These are phyloP conservation scores for Lithophane ornitopus DNA, from an alignment of 2,888 invertebrate genomes.

Conservation along the genomic window DNA sequence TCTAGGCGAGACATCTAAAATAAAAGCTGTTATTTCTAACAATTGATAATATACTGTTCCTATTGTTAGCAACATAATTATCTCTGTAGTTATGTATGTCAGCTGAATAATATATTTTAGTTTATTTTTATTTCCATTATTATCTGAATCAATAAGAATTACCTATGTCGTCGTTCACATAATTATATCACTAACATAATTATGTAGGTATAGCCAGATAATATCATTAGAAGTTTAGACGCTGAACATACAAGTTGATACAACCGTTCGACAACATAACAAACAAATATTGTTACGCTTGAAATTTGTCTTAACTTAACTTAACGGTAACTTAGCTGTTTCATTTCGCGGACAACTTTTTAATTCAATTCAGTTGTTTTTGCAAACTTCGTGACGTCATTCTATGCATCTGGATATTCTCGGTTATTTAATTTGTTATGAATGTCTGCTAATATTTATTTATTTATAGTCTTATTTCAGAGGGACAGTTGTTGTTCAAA, in stretches of 20 bases:
- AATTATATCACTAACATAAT: no score
- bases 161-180: background rate
- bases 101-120: background rate
- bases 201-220: background rate
- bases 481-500: no score
- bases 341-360: constrained; percentile 1
- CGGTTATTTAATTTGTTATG: background rate
- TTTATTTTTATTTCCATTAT: background rate
- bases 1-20: background rate
- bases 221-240: background rate
- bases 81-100: background rate
- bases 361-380: constrained; percentile 27
- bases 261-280: background rate
- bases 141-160: background rate
- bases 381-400: background rate
- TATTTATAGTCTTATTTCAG: no score
- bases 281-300: constrained; percentile 10
- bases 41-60: background rate
- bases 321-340: constrained; percentile 10
- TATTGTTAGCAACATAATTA: constrained; percentile 1
- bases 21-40: background rate
- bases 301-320: constrained; percentile 14
- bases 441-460: background rate
- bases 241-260: background rate
- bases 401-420: background rate